Evolutionary conservation across 1,140 invertebrate species (phyloP).

Genomic region (Zeugodacus cucurbitae): DNA sequence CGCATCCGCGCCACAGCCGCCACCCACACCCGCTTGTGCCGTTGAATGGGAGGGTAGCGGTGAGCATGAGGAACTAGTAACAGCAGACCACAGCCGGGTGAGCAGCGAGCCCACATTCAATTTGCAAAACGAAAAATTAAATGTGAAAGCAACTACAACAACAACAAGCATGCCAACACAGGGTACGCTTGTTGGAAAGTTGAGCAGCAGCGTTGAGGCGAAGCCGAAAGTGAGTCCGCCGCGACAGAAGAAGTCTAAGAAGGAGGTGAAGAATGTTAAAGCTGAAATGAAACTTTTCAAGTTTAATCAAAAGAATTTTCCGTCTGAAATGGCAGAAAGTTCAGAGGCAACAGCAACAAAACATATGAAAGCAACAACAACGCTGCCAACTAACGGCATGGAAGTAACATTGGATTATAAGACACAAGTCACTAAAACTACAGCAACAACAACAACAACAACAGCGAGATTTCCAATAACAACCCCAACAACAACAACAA

Average conservation of each 20-base stretch:
- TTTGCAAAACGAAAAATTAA: conserved; percentile 15
- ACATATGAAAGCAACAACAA: background rate
- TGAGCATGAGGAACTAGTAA: background rate
- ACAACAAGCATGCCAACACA: background rate
- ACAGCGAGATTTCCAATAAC: conserved; percentile 3
- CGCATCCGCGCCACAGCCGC: background rate
- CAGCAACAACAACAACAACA: conserved; percentile 47
- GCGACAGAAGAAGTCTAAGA: background rate
- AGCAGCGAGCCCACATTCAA: conserved; percentile 44
- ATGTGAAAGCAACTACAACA: conserved; percentile 40
- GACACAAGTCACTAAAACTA: background rate
- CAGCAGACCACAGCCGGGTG: background rate
- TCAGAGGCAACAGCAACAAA: background rate
- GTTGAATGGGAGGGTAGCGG: background rate
- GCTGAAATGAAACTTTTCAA: conserved; percentile 4
- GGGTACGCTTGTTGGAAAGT: background rate
- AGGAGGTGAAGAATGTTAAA: background rate
- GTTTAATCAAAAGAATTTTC: conserved; percentile 38
- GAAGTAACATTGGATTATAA: no score
- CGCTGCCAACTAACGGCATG: background rate
- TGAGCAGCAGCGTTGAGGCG: background rate
- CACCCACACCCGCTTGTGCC: conserved; percentile 22
- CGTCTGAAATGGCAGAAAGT: background rate
- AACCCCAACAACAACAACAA: conserved; percentile 46
- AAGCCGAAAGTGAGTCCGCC: background rate